These are phyloP conservation scores for Parauchenoglanis punctatus DNA, from an alignment of 2,797 vertebrate genomes.

Conservation along the genomic window DNA sequence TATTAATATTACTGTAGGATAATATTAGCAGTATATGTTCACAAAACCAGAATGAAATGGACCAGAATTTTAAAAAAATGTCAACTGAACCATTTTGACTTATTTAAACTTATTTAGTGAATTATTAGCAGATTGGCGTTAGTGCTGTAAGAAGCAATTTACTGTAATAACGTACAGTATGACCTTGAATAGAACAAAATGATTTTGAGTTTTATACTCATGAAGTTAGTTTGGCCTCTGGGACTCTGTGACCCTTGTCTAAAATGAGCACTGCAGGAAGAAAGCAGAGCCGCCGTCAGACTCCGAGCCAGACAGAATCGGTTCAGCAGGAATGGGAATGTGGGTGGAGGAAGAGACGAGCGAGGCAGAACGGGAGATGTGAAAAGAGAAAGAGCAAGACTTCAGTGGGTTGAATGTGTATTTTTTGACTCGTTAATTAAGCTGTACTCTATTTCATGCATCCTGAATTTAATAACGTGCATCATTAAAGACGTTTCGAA, in stretches of 20 bases:
- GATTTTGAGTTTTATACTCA: background rate
- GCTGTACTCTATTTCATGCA: background rate
- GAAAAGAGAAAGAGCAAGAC: constrained; percentile 2
- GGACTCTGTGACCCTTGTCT: constrained; percentile 33
- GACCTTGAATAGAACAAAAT: constrained; percentile 1
- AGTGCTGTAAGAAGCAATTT: background rate
- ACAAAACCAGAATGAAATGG: background rate
- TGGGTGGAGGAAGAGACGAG: constrained; percentile 5
- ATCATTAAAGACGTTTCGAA: background rate
- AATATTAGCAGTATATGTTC: background rate
- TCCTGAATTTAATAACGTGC: background rate
- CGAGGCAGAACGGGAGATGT: background rate
- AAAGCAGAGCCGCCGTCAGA: constrained; percentile 23
- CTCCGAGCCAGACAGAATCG: constrained; percentile 32
- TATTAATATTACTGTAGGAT: background rate
- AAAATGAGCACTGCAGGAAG: constrained; percentile 23
- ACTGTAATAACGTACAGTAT: background rate
- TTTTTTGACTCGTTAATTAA: background rate
- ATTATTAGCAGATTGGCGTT: background rate
- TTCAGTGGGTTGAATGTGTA: constrained; percentile 1
- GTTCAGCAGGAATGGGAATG: constrained; percentile 29
- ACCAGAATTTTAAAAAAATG: background rate
- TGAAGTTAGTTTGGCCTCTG: constrained; percentile 25
- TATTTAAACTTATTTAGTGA: background rate
- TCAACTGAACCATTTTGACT: background rate